These are phyloP conservation scores for Physella acuta DNA, from an alignment of 1,140 invertebrate species.

Conservation along the genomic window DNA sequence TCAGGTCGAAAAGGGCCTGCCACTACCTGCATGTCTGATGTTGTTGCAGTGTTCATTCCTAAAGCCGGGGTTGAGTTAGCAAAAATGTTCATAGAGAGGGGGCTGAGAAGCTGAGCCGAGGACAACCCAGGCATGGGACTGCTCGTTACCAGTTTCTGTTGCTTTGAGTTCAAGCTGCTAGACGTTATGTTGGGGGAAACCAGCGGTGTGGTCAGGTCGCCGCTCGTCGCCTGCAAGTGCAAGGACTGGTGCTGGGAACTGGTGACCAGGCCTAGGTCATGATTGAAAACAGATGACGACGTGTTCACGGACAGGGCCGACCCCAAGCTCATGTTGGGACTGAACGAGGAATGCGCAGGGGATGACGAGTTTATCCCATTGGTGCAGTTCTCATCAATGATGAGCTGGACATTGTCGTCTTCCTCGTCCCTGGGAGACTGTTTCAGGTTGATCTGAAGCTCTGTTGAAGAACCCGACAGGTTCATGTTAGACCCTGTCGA, in stretches of 20 bases:
- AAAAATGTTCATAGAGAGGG: not conserved
- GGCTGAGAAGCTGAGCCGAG: slow-evolving; percentile 1
- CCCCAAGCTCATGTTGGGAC: slow-evolving; percentile 18
- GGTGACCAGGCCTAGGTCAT: not conserved
- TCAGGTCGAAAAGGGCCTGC: slow-evolving; percentile 14
- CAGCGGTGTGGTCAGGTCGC: slow-evolving; percentile 18
- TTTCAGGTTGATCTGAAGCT: slow-evolving; percentile 22
- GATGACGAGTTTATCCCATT: slow-evolving; percentile 9
- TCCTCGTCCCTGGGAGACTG: slow-evolving; percentile 21
- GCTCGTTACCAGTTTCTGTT: slow-evolving; percentile 2
- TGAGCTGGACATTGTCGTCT: slow-evolving; percentile 25
- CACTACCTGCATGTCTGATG: slow-evolving; percentile 13
- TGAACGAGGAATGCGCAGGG: slow-evolving; percentile 19
- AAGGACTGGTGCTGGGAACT: not conserved
- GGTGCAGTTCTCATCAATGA: slow-evolving; percentile 25
- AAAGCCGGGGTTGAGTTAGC: not conserved
- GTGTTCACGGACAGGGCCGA: slow-evolving; percentile 7
- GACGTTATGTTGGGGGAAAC: slow-evolving; percentile 20
- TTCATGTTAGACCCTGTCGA: slow-evolving; percentile 13
- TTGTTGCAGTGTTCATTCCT: not conserved
- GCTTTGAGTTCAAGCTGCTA: not conserved
- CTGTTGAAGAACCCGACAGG: slow-evolving; percentile 15
- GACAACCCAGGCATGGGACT: not conserved
- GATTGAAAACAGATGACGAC: slow-evolving; percentile 4
- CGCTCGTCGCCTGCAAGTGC: not conserved